These are phyloP conservation scores for Desmodus rotundus DNA, from an alignment of 2,113 vertebrate species.

Conservation along the genomic window DNA sequence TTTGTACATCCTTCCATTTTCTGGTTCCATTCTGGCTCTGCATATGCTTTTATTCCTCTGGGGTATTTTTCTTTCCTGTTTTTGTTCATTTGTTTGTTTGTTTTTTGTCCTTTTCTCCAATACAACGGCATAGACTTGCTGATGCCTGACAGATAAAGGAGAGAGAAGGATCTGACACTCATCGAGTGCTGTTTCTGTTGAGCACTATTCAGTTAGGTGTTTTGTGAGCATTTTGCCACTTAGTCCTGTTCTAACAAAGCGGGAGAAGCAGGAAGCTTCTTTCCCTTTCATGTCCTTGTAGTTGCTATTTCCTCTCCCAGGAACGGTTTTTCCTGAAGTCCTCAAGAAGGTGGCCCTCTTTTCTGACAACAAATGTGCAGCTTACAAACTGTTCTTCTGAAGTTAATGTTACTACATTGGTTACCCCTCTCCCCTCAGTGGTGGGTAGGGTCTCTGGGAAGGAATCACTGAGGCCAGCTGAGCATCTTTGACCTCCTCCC, in stretches of 20 bases:
- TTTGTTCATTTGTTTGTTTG: neutral
- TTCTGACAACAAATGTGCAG: neutral
- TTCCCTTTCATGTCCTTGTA: neutral
- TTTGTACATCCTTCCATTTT: neutral
- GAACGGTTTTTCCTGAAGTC: neutral
- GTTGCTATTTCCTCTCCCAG: neutral
- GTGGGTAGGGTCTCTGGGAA: neutral
- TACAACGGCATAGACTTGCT: neutral
- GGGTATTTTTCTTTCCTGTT: neutral
- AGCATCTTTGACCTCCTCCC: neutral
- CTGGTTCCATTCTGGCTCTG: neutral
- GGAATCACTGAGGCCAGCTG: neutral
- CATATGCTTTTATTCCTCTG: neutral
- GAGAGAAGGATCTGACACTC: neutral
- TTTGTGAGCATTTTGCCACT: neutral
- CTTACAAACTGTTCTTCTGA: neutral
- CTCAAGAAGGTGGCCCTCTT: neutral
- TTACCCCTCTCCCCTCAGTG: neutral
- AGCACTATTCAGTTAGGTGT: neutral
- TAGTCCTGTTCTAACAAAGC: neutral
- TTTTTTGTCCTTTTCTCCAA: neutral
- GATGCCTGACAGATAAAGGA: neutral
- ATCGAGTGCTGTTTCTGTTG: neutral
- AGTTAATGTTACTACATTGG: neutral
- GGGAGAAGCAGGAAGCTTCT: neutral